Evolutionary conservation across 2,113 vertebrate species (phyloP).

Genomic region (Macaca fascicularis): T2T-MFA8v1.1 NC_088376.1:42798001-42798500

Average conservation of each 20-base stretch:
- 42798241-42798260: background rate
- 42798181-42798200: background rate
- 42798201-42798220: conserved; percentile 12
- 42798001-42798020: background rate
- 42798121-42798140: background rate
- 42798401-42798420: background rate
- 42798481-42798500: background rate
- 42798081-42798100: background rate
- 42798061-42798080: background rate
- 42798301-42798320: background rate
- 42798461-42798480: background rate
- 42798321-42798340: background rate
- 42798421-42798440: background rate
- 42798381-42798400: background rate
- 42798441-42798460: background rate
- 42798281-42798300: background rate
- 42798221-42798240: background rate
- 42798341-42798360: background rate
- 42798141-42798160: background rate
- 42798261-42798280: background rate
- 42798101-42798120: background rate
- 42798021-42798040: background rate
- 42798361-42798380: background rate
- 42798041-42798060: background rate
- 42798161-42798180: background rate